Conservation (phyloP, 2,113 vertebrate species). For the Odontesthes bonariensis region DNA sequence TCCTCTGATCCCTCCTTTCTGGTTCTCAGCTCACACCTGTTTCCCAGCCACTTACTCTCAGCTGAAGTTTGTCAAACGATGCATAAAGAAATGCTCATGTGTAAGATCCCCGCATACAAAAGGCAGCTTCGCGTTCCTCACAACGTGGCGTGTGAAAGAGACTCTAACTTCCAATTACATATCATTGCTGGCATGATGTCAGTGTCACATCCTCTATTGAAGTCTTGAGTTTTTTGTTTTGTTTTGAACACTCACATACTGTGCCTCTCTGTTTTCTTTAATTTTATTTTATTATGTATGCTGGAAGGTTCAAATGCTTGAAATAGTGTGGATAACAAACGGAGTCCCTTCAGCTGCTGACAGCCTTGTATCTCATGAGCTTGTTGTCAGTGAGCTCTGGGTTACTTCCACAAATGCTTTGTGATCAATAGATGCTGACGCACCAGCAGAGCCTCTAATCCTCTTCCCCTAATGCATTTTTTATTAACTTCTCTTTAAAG, state of each 20-base stretch:
- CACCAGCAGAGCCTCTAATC: not conserved
- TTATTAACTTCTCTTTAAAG: not conserved
- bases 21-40: too few relatives aligned
- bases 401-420: not conserved
- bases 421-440: conserved; percentile 2
- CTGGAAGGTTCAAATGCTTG: not conserved
- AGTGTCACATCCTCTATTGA: not conserved
- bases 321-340: conserved; percentile 16
- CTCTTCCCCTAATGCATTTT: not conserved
- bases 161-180: not conserved
- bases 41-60: too few relatives aligned
- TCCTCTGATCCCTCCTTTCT: too few relatives aligned
- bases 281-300: not conserved
- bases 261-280: not conserved
- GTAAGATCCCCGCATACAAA: too few relatives aligned
- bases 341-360: not conserved
- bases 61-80: too few relatives aligned
- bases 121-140: too few relatives aligned
- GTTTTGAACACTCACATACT: too few relatives aligned
- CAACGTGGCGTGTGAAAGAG: not conserved
- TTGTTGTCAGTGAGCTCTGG: not conserved
- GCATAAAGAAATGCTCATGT: too few relatives aligned
- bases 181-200: not conserved
- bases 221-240: too few relatives aligned
- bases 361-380: not conserved